Evolutionary conservation across 1,140 invertebrate genomes (phyloP).

Genomic region (Chrysopa pallens): DNA sequence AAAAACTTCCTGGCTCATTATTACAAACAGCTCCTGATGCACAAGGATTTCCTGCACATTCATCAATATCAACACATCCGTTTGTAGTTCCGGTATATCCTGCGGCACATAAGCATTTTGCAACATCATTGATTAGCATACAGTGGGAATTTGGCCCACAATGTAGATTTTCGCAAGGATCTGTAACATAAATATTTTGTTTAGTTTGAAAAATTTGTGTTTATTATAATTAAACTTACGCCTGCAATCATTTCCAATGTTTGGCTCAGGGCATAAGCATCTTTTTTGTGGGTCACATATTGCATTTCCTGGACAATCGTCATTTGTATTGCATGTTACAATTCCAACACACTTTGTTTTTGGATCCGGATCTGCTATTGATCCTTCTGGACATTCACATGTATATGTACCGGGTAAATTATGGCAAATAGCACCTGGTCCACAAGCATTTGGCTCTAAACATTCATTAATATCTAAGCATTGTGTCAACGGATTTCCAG

Average conservation of each 20-base stretch:
- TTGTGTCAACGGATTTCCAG: conserved; percentile 57
- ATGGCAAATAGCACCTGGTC: conserved; percentile 56
- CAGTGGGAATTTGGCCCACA: conserved; percentile 82
- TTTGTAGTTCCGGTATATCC: conserved; percentile 55
- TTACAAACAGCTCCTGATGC: conserved; percentile 66
- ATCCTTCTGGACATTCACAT: conserved; percentile 65
- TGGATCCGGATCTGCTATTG: conserved; percentile 65
- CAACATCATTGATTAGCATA: conserved; percentile 62
- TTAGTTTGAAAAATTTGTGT: background rate
- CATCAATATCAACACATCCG: conserved; percentile 75
- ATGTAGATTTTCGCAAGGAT: conserved; percentile 72
- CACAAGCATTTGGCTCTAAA: conserved; percentile 41
- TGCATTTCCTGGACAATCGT: conserved; percentile 78
- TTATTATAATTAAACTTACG: conserved; percentile 39
- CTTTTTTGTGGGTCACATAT: conserved; percentile 56
- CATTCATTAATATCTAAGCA: conserved; percentile 79
- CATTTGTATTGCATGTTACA: conserved; percentile 51
- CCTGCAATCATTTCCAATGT: conserved; percentile 77
- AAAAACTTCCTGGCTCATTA: conserved; percentile 70
- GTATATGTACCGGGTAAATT: conserved; percentile 59
- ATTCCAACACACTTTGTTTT: conserved; percentile 57
- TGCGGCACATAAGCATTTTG: conserved; percentile 63
- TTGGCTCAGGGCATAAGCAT: conserved; percentile 77
- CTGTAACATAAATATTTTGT: conserved; percentile 24
- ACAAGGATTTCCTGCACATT: conserved; percentile 62